Conservation (phyloP, 2,888 invertebrate species). For the Cryptocephalus primarius region DNA sequence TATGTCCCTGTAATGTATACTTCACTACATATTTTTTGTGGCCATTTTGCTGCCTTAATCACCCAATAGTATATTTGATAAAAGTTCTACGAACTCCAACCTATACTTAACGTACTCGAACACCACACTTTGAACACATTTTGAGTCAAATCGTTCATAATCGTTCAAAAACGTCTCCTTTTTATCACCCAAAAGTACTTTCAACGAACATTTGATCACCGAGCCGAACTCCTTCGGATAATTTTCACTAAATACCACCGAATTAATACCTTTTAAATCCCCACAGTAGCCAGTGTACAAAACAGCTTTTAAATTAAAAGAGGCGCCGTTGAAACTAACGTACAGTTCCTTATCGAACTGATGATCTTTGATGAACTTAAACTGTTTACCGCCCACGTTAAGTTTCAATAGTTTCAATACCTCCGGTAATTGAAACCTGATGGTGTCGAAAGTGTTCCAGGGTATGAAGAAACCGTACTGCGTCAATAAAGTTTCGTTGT, state of each 20-base stretch:
- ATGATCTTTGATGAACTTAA: conserved; percentile 52
- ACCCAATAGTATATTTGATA: too few relatives aligned
- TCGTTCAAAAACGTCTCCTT: neutral
- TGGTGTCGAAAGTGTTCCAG: conserved; percentile 19
- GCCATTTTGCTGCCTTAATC: too few relatives aligned
- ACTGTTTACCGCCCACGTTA: conserved; percentile 31
- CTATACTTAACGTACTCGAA: conserved; percentile 3
- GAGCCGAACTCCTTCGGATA: conserved; percentile 17
- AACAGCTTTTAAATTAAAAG: conserved; percentile 49
- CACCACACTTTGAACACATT: neutral
- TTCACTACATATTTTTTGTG: too few relatives aligned
- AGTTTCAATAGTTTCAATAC: conserved; percentile 13
- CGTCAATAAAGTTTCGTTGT: conserved; percentile 66
- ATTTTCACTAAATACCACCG: conserved; percentile 16
- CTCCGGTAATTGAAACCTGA: conserved; percentile 16
- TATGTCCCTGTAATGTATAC: too few relatives aligned
- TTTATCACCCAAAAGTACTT: conserved; percentile 5
- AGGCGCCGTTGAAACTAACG: conserved; percentile 50
- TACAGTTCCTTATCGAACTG: conserved; percentile 47
- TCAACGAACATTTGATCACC: neutral
- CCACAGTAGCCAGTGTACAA: conserved; percentile 22
- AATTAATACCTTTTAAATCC: conserved; percentile 12
- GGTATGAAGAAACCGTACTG: conserved; percentile 74
- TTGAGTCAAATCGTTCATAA: neutral
- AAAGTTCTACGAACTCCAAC: neutral